These are phyloP conservation scores for Macquaria australasica DNA, from an alignment of 2,113 vertebrate species.

Conservation along the genomic window DNA sequence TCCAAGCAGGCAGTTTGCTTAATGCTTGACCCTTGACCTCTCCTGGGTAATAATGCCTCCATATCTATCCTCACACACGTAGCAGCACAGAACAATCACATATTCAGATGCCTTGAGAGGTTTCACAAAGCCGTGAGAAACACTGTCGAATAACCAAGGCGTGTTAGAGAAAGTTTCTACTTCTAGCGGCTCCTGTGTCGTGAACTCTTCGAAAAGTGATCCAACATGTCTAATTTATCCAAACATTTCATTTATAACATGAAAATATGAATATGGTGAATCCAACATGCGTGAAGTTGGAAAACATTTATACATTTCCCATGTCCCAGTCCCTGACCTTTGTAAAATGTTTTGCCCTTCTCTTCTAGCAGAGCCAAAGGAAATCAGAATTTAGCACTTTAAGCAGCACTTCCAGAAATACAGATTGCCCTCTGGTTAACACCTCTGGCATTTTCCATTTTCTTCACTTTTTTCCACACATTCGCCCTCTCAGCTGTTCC, in stretches of 20 bases:
- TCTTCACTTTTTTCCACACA: constrained; percentile 62
- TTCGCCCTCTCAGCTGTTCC: constrained; percentile 73
- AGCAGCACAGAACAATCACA: constrained; percentile 77
- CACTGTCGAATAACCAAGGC: constrained; percentile 41
- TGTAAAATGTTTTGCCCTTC: constrained; percentile 55
- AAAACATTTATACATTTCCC: constrained; percentile 31
- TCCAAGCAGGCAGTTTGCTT: constrained; percentile 83
- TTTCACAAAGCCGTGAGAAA: constrained; percentile 60
- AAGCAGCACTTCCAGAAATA: constrained; percentile 64
- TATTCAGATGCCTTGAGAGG: constrained; percentile 75
- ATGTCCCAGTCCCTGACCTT: constrained; percentile 56
- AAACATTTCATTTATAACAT: constrained; percentile 21
- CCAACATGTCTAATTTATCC: constrained; percentile 1
- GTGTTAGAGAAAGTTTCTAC: constrained; percentile 44
- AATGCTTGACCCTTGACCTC: constrained; percentile 86
- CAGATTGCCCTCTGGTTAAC: constrained; percentile 65
- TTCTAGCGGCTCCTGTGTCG: constrained; percentile 8
- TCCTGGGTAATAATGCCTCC: constrained; percentile 86
- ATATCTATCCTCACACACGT: constrained; percentile 82
- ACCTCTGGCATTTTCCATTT: constrained; percentile 71
- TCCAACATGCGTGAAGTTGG: constrained; percentile 15
- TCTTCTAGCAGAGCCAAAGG: constrained; percentile 35
- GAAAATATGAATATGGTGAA: constrained; percentile 26
- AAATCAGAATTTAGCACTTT: constrained; percentile 61
- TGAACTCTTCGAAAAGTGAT: constrained; percentile 16